Evolutionary conservation across 2,797 vertebrate species (phyloP), one percentile per base, ranked within the genome.

Genomic region (Clarias platycephalus): DNA sequence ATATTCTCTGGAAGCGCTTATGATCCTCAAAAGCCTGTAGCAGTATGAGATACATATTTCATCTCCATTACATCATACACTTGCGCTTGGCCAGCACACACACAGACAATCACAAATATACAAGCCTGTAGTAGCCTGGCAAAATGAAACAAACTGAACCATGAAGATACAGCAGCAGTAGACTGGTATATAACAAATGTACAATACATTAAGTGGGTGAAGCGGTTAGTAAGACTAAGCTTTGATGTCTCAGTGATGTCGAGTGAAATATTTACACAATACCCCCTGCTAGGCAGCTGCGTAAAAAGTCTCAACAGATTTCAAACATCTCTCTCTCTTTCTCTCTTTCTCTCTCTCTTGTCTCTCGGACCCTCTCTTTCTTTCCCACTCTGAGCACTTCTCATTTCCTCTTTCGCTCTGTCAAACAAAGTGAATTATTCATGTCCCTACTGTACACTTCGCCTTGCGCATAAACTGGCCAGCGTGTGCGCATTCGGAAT

Each of bases 341-440:
- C 26, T 68, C 57, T 77, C 62, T 49, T 15, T 22, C 49, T 55
- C 13, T 18, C 57, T 77, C 83, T 67, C 55, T n/a, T 34, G 40
- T 57, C 64, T 79, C 53, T 67, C 31, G 24, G 22, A 4, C 28
- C 15, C 55, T 57, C 63, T 71, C 63, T 83, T 55, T n/a, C 16
- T 28, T 37, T 70, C 22, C n/a, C 8, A 18, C 76, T 78, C 80
- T 70, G 63, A 79, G 49, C 67, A 13, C 83, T 83, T 84, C 82
- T 78, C 77, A 34, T 80, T 58, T 84, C 72, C 84, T 84, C 80
- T 84, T 82, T 84, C 82, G 66, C 79, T 81, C 86, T 81, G 86
- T 88, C 83, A 88, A 88, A 88, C 87, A 83, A 87, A 87, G 89
- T 88, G 74, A 88, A 90, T 90, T 88, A 90, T 90, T 90, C 86